A percentile compares a stretch with the other conserved stretches of the same genome.
Evolutionary conservation across 2,113 vertebrate genomes (phyloP).

Genomic region (Atherinomorus stipes): DNA sequence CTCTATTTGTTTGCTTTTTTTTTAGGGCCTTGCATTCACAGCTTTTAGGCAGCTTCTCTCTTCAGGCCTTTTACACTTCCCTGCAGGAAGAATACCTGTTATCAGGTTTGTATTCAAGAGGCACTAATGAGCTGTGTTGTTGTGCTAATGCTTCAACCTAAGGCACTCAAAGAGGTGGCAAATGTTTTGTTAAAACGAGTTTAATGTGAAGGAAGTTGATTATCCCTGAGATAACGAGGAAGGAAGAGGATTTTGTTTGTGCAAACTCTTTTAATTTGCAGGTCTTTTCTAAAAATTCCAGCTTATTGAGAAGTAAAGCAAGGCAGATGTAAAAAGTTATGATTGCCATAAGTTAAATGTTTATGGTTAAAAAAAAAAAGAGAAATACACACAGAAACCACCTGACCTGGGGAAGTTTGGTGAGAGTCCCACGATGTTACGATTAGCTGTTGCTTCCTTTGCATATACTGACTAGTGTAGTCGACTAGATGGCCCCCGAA

Average conservation of each 20-base stretch:
- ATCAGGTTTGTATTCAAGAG: constrained; percentile 68
- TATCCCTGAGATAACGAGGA: constrained; percentile 58
- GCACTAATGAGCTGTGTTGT: constrained; percentile 78
- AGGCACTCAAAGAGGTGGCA: constrained; percentile 62
- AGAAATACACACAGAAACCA: not conserved
- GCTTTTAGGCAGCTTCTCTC: constrained; percentile 82
- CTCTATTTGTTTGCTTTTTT: constrained; percentile 30
- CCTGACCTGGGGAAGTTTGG: constrained; percentile 31
- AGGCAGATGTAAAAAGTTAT: not conserved
- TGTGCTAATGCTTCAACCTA: constrained; percentile 70
- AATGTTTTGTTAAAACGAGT: constrained; percentile 69
- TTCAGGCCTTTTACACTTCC: constrained; percentile 65
- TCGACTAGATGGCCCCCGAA: constrained; percentile 86
- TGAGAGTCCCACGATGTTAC: constrained; percentile 77
- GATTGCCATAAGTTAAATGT: not conserved
- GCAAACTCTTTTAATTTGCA: not conserved
- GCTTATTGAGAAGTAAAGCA: not conserved
- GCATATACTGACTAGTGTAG: constrained; percentile 81
- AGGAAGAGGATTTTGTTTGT: not conserved
- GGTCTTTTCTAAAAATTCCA: not conserved
- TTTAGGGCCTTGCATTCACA: constrained; percentile 74
- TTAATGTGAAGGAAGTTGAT: constrained; percentile 72
- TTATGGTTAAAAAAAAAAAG: not conserved
- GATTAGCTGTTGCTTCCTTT: constrained; percentile 87
- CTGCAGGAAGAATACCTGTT: constrained; percentile 71